Conservation (phyloP, 2,113 vertebrate genomes). For the Calidris pugnax region DNA sequence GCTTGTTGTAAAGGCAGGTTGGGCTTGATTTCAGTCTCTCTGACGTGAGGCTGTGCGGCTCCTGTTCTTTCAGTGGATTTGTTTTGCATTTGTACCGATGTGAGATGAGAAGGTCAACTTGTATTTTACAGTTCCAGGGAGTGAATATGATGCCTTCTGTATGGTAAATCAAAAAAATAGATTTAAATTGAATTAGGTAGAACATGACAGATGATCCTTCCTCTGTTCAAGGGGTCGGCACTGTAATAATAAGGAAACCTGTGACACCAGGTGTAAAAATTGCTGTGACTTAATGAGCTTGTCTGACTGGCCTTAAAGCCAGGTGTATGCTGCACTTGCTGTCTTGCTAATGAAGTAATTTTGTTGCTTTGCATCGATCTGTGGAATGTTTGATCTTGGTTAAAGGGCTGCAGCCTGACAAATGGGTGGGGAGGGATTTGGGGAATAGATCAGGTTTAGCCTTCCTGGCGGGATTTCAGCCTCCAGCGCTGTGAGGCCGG, state of each 20-base stretch:
- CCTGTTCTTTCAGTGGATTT: neutral
- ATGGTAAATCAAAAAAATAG: neutral
- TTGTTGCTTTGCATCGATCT: neutral
- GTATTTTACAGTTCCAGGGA: neutral
- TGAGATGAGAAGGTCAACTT: neutral
- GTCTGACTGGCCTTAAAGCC: conserved; percentile 76
- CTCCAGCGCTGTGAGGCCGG: neutral
- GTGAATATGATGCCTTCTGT: neutral
- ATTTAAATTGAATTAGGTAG: neutral
- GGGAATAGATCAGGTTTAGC: neutral
- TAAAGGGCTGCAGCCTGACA: neutral
- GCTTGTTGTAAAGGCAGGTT: neutral
- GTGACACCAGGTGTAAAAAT: conserved; percentile 82
- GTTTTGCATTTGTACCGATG: neutral
- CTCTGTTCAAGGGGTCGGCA: conserved; percentile 76
- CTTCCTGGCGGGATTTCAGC: neutral
- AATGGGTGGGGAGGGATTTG: neutral
- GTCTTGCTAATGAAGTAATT: neutral
- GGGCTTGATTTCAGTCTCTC: neutral
- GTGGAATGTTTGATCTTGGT: neutral
- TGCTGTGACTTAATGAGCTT: conserved; percentile 81
- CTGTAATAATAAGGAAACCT: conserved; percentile 84
- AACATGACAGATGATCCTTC: neutral
- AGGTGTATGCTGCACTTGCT: conserved; percentile 58
- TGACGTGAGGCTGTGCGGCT: neutral